These are phyloP conservation scores for Thalassaphorura encarpata DNA, from an alignment of 1,140 invertebrate species.

Conservation along the genomic window DNA sequence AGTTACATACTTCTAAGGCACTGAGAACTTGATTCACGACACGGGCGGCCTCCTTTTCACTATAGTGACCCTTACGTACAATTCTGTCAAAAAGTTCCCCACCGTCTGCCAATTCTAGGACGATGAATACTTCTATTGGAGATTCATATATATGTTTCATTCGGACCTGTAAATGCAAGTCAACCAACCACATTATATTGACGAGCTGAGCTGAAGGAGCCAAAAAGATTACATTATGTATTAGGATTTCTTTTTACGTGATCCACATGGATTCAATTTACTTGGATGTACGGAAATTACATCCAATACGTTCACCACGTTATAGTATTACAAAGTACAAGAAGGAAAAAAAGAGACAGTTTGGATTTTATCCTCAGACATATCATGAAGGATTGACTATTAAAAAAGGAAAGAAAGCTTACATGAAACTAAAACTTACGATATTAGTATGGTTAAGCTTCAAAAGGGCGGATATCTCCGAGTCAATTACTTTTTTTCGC, in stretches of 20 bases:
- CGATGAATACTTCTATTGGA: slow-evolving; percentile 35
- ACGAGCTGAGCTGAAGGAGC: no score
- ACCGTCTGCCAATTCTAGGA: slow-evolving; percentile 39
- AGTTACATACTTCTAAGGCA: slow-evolving; percentile 40
- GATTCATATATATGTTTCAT: slow-evolving; percentile 41
- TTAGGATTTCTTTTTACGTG: no score
- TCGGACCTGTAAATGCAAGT: slow-evolving; percentile 36
- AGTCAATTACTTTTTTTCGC: slow-evolving; percentile 32
- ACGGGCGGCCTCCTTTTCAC: slow-evolving; percentile 41
- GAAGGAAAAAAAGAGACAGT: no score
- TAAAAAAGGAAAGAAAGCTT: no score
- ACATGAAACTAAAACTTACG: slow-evolving; percentile 28
- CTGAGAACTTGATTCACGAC: slow-evolving; percentile 40
- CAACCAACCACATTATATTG: no score
- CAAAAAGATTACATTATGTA: no score
- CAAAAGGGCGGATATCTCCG: slow-evolving; percentile 34
- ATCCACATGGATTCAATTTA: no score
- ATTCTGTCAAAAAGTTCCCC: slow-evolving; percentile 47
- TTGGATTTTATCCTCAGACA: no score
- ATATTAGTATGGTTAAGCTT: slow-evolving; percentile 36
- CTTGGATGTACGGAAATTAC: no score
- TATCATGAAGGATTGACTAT: no score
- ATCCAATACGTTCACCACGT: no score
- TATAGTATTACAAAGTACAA: no score
- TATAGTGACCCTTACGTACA: slow-evolving; percentile 37